Base-by-base conservation (phyloP, 1,140 invertebrate genomes). In the Trialeurodes vaporariorum region DNA sequence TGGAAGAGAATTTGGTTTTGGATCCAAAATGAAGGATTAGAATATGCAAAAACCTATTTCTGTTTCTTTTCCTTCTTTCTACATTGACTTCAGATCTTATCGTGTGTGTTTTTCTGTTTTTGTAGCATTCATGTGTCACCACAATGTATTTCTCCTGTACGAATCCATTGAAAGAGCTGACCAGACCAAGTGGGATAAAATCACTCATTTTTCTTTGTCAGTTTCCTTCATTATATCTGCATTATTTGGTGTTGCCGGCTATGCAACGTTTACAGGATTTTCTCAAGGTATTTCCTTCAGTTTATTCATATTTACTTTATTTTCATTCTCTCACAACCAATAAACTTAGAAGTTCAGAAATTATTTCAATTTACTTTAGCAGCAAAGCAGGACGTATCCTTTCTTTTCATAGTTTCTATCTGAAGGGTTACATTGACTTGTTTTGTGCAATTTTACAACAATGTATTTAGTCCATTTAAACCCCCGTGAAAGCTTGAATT, bases 101-200 rank as follows among this genome's bases (percentile, higher is more conserved):
- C 34, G 21, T 65, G n/a, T n/a, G n/a, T n/a, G n/a, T 59, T 59
- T 60, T 61, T 67, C 22, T 67, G 25, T 61, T 40, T 70, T 76
- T 80, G 63, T 74, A 90, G 91, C 91, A 59, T 94, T 93, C 76
- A 93, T 94, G 91, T 94, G 92, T 74, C 92, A 94, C 75, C 92
- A 94, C 78, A 93, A 92, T 73, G 92, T 90, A 64, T 94, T 94
- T 76, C 81, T 94, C 61, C 85, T 94, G 68, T 93, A 92, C 78
- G 84, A 85, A 60, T 92, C 90, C 22, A 86, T 94, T 74, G 83
- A 90, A 74, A 83, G 90, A 65, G 86, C 89, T n/a, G 87, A 84
- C 25, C 83, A 91, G 73, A 80, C 85, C 70, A 84, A 88, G 69
- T 94, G 91, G 91, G 86, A 89, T 72, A 83, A 85, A 70, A 89